Evolutionary conservation across 2,888 invertebrate genomes (phyloP).

Genomic region (Aleiodes testaceus): DNA sequence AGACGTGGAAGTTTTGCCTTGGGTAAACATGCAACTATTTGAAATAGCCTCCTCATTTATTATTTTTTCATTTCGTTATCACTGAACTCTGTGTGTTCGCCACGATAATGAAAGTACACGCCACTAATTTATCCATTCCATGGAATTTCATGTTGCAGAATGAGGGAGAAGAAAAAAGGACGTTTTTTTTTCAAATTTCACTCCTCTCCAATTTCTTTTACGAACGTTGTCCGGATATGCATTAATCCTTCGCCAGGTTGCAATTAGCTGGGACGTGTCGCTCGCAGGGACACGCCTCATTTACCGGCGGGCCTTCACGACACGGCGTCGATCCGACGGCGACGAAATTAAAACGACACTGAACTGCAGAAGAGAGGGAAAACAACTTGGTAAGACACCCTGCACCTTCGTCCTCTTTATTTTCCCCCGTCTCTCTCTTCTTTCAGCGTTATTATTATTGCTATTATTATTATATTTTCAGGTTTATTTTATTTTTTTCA

Average conservation of each 20-base stretch:
- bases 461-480: background rate
- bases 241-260: constrained; percentile 53
- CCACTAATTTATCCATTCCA: background rate
- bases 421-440: constrained; percentile 15
- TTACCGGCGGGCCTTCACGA: constrained; percentile 41
- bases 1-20: constrained; percentile 1
- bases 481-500: constrained; percentile 15
- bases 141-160: background rate
- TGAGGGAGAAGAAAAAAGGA: background rate
- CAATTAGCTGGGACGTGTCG: constrained; percentile 54
- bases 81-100: background rate
- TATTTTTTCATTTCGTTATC: constrained; percentile 3
- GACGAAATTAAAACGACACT: constrained; percentile 48
- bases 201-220: constrained; percentile 22
- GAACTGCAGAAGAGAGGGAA: constrained; percentile 4
- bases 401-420: constrained; percentile 33
- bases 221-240: constrained; percentile 39
- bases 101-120: background rate
- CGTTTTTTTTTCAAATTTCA: constrained; percentile 7
- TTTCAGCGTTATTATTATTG: background rate
- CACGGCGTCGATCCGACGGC: constrained; percentile 41
- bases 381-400: constrained; percentile 14
- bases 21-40: constrained; percentile 5
- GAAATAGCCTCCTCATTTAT: background rate
- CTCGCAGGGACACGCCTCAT: constrained; percentile 51